Evolutionary conservation across 1,140 invertebrate species (phyloP).

Genomic region (Oreohelix idahoensis): DNA sequence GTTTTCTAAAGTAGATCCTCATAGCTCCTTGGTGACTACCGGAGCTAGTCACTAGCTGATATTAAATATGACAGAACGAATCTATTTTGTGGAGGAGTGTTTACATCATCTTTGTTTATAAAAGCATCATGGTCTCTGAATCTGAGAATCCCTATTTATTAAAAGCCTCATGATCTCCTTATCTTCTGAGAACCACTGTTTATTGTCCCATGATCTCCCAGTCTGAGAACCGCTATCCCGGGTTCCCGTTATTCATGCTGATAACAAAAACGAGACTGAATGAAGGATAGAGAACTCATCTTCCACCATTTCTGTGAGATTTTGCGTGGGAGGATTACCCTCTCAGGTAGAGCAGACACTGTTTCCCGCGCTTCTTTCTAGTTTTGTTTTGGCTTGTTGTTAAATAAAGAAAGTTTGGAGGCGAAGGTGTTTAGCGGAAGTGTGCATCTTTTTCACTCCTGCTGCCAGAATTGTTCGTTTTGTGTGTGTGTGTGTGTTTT

Average conservation of each 20-base stretch:
- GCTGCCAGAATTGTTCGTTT: neutral
- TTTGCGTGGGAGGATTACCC: conserved; percentile 14
- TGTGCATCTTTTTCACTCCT: conserved; percentile 23
- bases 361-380: neutral
- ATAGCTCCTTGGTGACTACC: too few relatives aligned
- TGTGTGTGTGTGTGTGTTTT: too few relatives aligned
- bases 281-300: neutral
- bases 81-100: too few relatives aligned
- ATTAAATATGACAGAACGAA: too few relatives aligned
- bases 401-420: neutral
- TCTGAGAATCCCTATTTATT: too few relatives aligned
- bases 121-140: too few relatives aligned
- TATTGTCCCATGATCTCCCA: neutral
- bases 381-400: conserved; percentile 5
- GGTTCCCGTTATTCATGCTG: neutral
- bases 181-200: too few relatives aligned
- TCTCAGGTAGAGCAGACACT: conserved; percentile 2
- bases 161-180: too few relatives aligned
- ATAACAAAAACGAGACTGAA: neutral
- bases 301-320: neutral
- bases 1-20: too few relatives aligned
- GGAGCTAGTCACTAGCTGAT: too few relatives aligned
- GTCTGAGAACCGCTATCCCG: neutral
- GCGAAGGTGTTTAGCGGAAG: conserved; percentile 11
- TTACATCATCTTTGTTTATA: too few relatives aligned